These are phyloP conservation scores for Erinaceus europaeus DNA, from an alignment of 2,113 vertebrate species.

Conservation along the genomic window DNA sequence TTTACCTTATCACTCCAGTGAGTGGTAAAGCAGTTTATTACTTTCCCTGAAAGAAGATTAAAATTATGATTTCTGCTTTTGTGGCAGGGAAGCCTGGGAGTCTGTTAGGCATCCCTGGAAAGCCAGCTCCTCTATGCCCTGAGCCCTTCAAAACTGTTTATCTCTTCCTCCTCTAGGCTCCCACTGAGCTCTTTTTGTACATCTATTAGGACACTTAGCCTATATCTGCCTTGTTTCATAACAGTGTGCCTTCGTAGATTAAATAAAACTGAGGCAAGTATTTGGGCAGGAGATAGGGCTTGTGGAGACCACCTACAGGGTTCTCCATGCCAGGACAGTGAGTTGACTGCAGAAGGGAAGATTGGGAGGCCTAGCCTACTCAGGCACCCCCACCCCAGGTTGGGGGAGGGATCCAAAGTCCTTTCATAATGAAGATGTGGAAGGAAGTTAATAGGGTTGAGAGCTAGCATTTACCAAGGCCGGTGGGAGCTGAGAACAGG, in stretches of 20 bases:
- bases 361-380: too few relatives aligned
- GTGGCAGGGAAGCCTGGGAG: neutral
- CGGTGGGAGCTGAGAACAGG: neutral
- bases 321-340: rapidly evolving
- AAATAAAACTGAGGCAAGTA: neutral
- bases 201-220: neutral
- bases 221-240: neutral
- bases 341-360: neutral
- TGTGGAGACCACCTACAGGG: neutral
- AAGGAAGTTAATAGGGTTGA: neutral
- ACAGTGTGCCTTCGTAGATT: neutral
- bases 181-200: rapidly evolving
- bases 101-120: neutral
- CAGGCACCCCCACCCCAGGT: neutral
- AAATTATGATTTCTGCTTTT: neutral
- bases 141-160: rapidly evolving
- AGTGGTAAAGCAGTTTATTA: neutral
- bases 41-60: neutral
- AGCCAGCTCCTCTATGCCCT: neutral
- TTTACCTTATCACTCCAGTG: too few relatives aligned
- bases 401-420: neutral
- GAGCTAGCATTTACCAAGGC: neutral
- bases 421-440: rapidly evolving
- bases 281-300: neutral
- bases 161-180: neutral